phyloP scores from a whole-genome alignment of 2,888 invertebrate genomes.

The Helobdella robusta region DNA sequence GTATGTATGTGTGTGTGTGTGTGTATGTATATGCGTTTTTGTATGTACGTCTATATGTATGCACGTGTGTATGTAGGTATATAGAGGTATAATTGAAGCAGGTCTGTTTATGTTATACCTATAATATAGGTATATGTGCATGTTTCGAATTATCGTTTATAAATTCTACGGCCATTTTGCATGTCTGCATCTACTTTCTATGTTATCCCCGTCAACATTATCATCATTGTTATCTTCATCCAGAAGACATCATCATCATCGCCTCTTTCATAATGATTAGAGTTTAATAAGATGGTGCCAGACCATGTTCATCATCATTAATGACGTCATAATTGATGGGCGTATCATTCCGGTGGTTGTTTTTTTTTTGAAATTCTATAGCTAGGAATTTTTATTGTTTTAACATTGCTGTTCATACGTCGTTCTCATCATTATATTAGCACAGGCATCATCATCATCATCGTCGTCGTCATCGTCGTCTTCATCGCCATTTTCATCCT shows the following conservation, averaged over 20 bases:
- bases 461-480: neutral
- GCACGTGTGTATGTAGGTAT: neutral
- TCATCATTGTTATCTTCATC: no score
- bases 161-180: no score
- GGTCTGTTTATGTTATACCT: neutral
- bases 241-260: no score
- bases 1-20: constrained; percentile 7
- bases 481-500: neutral
- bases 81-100: neutral
- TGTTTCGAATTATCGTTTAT: no score
- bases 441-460: neutral
- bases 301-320: no score
- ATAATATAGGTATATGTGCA: neutral
- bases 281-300: no score
- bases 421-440: constrained; percentile 3
- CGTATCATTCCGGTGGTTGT: neutral
- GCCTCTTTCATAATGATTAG: no score
- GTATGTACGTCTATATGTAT: neutral
- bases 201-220: no score
- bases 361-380: no score
- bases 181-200: no score
- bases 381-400: no score
- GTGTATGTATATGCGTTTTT: constrained; percentile 8
- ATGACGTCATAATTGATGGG: no score
- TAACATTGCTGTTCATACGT: neutral